These are phyloP conservation scores for Scolopax mira DNA, from an alignment of 2,113 vertebrate genomes.

Conservation along the genomic window DNA sequence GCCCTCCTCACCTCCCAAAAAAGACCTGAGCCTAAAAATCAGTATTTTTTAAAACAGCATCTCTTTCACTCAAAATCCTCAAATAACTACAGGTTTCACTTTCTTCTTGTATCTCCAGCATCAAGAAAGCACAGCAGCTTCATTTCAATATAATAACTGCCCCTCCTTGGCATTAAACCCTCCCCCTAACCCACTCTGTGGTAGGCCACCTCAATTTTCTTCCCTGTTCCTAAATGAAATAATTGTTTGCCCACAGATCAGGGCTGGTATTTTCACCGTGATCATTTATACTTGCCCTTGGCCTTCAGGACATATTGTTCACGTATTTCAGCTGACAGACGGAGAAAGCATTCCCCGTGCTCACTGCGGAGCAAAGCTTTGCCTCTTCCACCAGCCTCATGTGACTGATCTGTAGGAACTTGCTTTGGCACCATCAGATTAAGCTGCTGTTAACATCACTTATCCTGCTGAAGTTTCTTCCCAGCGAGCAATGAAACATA, in stretches of 20 bases:
- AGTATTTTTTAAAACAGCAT: background rate
- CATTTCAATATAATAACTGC: background rate
- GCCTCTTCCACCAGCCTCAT: background rate
- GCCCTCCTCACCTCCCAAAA: background rate
- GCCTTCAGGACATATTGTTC: background rate
- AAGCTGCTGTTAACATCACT: constrained; percentile 48
- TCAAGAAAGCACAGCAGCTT: background rate
- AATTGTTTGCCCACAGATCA: background rate
- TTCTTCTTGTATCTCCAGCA: background rate
- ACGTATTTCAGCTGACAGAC: background rate
- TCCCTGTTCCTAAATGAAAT: background rate
- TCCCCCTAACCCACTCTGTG: background rate
- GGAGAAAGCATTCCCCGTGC: background rate
- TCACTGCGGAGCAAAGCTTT: background rate
- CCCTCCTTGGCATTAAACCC: background rate
- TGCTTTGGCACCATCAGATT: constrained; percentile 59
- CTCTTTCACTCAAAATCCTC: background rate
- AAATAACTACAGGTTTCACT: background rate
- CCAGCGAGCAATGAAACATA: constrained; percentile 35
- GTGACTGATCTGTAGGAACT: constrained; percentile 53
- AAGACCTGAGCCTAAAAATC: background rate
- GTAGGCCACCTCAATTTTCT: background rate
- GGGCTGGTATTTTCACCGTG: background rate
- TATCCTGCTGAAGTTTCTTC: constrained; percentile 18
- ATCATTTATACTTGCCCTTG: background rate